Evolutionary conservation across 2,113 vertebrate species (phyloP), one percentile per base, ranked within the genome.

Genomic region (Pagrus major): DNA sequence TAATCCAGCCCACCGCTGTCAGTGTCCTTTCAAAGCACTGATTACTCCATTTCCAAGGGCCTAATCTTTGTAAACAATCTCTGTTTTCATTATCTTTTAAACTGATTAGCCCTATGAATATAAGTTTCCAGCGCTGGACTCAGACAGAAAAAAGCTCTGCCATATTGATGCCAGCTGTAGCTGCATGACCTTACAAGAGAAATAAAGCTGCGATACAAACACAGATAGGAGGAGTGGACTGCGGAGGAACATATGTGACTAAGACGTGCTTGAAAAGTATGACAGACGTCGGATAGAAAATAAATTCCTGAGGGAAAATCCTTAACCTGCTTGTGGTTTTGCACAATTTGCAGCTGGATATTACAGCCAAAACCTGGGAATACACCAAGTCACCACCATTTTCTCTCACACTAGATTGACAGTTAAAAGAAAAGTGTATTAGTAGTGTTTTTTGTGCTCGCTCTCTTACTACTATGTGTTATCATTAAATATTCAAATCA

Each of bases 21-120:
- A 92, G 80, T 90, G 86, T 88, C 84, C 86, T 90, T 89, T 92
- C 88, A 89, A 87, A 87, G 86, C 89, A 84, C 89, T 94, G 92
- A 95, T 94, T 93, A 93, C 91, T 86, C 88, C 89, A 87, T 91
- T 92, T 92, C 91, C 89, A 94, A 92, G 80, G 87, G 84, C 75
- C 81, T 90, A 91, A 94, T 93, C 91, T 94, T 86, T 90, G 93
- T 93, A 94, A 94, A 93, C 91, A 93, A 94, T 92, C 92, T 92
- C 89, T 92, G 92, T 92, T 93, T 93, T 92, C 92, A 92, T 92
- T 94, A 92, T 94, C 93, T 93, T 93, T 92, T 94, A 93, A 94
- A 92, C 91, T 91, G 92, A 93, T 94, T 94, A 93, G 89, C 70
- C 84, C 88, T 83, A 92, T 90, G 91, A 93, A 91, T 90, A 87